Base-by-base conservation (phyloP, 2,797 vertebrate species). In the Gouania willdenowi region DNA sequence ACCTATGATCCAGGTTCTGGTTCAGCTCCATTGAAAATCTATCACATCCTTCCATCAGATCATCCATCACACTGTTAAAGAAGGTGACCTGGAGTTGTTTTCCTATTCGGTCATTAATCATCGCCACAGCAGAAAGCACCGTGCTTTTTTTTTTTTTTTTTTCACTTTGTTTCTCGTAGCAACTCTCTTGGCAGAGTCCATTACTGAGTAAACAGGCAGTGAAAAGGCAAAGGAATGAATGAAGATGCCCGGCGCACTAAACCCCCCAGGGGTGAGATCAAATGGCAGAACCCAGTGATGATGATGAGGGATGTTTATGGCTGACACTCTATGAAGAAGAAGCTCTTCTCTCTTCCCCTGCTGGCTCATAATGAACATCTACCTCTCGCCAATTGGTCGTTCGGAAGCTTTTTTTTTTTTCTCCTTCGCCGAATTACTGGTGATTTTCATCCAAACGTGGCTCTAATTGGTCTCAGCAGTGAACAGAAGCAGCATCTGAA, bases 301-400 rank as follows among this genome's bases (percentile, higher is more conserved):
- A 84, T 82, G 75, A 82, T 80, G 83, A 87, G 77, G 62, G 65
- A 81, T 83, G 82, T 78, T 87, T 84, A 80, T 79, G 67, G 55
- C 63, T 40, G 62, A 32, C 69, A 63, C 79, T 83, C 76, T 74
- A 77, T 85, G 79, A 79, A 77, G 69, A 71, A 38, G 72, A 71
- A 64, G 34, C 37, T 70, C 67, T 83, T 77, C 80, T n/a, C n/a
- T n/a, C n/a, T n/a, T n/a, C n/a, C n/a, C 83, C 81, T 64, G 77
- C 79, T 78, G 81, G 71, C 69, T 49, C 68, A 34, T 84, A 84
- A 87, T 84, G 82, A 85, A 77, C 76, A 64, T 75, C 71, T 66
- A 77, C 76, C 81, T 84, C 81, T 84, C 47, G 61, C 45, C 71
- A 65, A 77, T 72, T 48, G 71, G 64, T 66, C 59, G 53, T 57